phyloP scores from a whole-genome alignment of 2,113 vertebrate species.

The Genyomyrus donnyi region DNA sequence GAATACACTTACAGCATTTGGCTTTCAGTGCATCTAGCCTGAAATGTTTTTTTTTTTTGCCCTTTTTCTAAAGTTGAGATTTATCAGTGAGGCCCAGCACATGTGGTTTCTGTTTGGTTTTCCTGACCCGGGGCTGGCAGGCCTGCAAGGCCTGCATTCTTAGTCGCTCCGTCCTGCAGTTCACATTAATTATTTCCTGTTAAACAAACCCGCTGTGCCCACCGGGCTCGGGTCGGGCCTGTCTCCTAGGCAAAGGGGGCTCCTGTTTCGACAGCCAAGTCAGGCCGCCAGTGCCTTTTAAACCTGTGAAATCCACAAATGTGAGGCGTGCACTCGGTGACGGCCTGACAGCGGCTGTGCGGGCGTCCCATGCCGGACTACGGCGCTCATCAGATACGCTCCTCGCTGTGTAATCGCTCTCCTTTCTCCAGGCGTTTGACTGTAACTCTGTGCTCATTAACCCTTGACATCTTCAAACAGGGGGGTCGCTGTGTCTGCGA shows the following conservation, averaged over 20 bases:
- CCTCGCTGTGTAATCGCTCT: not conserved
- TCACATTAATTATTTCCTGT: constrained; percentile 20
- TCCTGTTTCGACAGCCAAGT: not conserved
- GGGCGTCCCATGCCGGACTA: not conserved
- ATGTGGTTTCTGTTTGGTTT: constrained; percentile 23
- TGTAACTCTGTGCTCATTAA: not conserved
- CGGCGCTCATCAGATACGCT: not conserved
- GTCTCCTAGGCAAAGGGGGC: constrained; percentile 6
- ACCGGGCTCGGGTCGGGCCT: not conserved
- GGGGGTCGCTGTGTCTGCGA: constrained; percentile 2
- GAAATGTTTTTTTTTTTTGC: not conserved
- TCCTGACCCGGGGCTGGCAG: constrained; percentile 1
- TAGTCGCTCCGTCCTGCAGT: not conserved
- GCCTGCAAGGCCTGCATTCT: constrained; percentile 7
- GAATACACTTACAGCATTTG: not conserved
- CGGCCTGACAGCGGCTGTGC: not conserved
- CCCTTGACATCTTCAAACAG: not conserved
- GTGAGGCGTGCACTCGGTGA: not conserved
- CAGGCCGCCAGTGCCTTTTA: not conserved
- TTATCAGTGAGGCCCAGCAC: constrained; percentile 1
- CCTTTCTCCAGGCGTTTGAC: not conserved
- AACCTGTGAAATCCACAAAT: not conserved
- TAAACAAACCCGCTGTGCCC: constrained; percentile 5
- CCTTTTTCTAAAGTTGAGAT: not conserved
- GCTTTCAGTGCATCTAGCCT: not conserved